These are phyloP conservation scores for Brachynemurus nebulosus DNA, from an alignment of 2,888 invertebrate genomes.

Conservation along the genomic window DNA sequence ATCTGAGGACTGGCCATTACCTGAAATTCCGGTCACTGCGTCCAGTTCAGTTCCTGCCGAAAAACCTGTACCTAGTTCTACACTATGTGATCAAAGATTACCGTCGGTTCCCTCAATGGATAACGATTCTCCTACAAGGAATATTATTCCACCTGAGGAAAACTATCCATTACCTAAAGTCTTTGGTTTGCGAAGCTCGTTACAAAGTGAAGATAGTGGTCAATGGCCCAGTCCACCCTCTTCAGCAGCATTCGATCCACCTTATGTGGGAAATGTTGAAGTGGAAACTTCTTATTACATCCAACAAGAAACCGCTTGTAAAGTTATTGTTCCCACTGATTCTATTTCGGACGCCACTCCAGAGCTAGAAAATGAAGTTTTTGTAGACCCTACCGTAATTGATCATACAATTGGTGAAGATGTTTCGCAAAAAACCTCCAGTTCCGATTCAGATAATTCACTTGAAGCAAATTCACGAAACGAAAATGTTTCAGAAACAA, in stretches of 20 bases:
- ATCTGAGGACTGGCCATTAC: constrained; percentile 63
- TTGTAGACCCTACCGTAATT: constrained; percentile 37
- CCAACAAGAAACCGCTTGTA: constrained; percentile 64
- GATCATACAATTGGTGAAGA: constrained; percentile 29
- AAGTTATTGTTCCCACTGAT: constrained; percentile 55
- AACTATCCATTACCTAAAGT: constrained; percentile 29
- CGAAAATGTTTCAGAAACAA: constrained; percentile 10
- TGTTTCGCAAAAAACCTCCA: not conserved
- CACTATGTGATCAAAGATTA: not conserved
- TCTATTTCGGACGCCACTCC: constrained; percentile 47
- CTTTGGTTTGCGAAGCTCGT: constrained; percentile 29
- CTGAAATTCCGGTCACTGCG: constrained; percentile 49
- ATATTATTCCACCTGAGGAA: constrained; percentile 12
- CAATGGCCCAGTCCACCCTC: constrained; percentile 75
- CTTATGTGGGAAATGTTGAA: constrained; percentile 56
- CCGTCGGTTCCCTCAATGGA: not conserved
- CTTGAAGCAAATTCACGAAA: not conserved
- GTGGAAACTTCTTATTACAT: constrained; percentile 52
- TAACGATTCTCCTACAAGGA: not conserved
- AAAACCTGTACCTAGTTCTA: not conserved
- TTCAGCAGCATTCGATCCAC: constrained; percentile 50
- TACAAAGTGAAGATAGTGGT: constrained; percentile 50
- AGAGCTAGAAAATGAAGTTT: constrained; percentile 51
- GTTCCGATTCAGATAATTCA: constrained; percentile 5
- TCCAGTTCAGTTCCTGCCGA: constrained; percentile 23